Percentiles rank a stretch among this genome's conserved stretches.
Conservation (phyloP, 2,113 vertebrate genomes). For the Pteronura brasiliensis region DNA sequence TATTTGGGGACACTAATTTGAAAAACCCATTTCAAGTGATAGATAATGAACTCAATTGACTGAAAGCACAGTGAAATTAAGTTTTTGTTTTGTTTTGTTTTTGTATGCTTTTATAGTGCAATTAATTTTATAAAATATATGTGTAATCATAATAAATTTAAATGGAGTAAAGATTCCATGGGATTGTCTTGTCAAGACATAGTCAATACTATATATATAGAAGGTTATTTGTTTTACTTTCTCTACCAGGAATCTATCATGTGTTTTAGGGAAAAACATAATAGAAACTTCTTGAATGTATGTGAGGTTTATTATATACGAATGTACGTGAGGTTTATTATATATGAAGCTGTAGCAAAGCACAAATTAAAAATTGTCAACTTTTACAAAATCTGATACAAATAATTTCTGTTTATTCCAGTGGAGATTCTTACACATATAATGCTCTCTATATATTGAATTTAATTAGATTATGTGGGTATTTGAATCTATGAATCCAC, state of each 20-base stretch:
- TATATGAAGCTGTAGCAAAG: neutral
- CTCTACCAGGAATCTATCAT: neutral
- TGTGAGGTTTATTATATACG: neutral
- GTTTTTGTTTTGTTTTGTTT: neutral
- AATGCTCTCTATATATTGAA: neutral
- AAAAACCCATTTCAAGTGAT: neutral
- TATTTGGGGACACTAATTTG: neutral
- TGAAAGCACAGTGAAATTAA: neutral
- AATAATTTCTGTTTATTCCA: neutral
- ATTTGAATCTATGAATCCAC: neutral
- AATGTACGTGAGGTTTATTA: neutral
- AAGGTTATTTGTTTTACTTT: neutral
- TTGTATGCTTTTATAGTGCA: neutral
- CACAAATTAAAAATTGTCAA: neutral
- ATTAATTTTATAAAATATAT: neutral
- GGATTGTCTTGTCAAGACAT: neutral
- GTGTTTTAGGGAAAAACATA: neutral
- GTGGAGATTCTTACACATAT: neutral
- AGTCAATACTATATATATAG: neutral
- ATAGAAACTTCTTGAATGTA: neutral
- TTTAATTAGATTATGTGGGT: neutral
- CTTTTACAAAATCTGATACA: neutral
- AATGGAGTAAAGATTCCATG: neutral
- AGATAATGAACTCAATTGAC: neutral
- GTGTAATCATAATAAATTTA: neutral